Percentiles rank a stretch among this genome's conserved stretches.
These are phyloP conservation scores for Orthosia gothica DNA, from an alignment of 2,888 invertebrate genomes.

Conservation along the genomic window DNA sequence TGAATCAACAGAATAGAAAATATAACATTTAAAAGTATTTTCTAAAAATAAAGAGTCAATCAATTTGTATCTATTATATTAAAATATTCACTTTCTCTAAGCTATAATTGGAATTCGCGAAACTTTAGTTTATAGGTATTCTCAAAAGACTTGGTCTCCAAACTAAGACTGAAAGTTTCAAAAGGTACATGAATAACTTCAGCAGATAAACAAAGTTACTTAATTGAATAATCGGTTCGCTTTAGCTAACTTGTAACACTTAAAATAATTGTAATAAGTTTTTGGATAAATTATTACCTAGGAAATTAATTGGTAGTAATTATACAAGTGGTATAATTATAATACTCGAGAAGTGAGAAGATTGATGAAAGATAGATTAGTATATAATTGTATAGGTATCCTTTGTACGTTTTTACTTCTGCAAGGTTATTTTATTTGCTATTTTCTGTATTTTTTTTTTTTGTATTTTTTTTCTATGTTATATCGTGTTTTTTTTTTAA, in stretches of 20 bases:
- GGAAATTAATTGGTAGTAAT: background rate
- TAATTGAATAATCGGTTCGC: constrained; percentile 51
- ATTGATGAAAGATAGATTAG: too few relatives aligned
- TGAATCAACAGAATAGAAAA: background rate
- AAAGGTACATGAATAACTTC: constrained; percentile 50
- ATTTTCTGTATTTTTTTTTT: too few relatives aligned
- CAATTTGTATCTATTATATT: constrained; percentile 16
- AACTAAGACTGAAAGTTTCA: constrained; percentile 34
- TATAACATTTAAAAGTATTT: constrained; percentile 7
- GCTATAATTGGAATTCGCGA: constrained; percentile 35
- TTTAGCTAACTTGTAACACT: constrained; percentile 4
- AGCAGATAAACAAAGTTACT: constrained; percentile 48
- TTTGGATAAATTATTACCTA: constrained; percentile 3
- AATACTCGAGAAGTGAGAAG: too few relatives aligned
- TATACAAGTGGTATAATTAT: too few relatives aligned
- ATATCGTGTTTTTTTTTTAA: too few relatives aligned
- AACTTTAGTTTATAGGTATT: constrained; percentile 30
- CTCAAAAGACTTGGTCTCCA: constrained; percentile 37
- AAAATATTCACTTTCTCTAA: constrained; percentile 26
- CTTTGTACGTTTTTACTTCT: too few relatives aligned
- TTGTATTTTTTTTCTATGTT: too few relatives aligned
- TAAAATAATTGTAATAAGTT: constrained; percentile 16
- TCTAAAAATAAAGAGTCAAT: background rate
- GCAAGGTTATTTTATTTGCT: too few relatives aligned
- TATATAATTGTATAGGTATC: too few relatives aligned